A percentile compares a stretch with the other conserved stretches of the same genome.
These are phyloP conservation scores for Burhinus bistriatus DNA, from an alignment of 2,113 vertebrate species.

Conservation along the genomic window DNA sequence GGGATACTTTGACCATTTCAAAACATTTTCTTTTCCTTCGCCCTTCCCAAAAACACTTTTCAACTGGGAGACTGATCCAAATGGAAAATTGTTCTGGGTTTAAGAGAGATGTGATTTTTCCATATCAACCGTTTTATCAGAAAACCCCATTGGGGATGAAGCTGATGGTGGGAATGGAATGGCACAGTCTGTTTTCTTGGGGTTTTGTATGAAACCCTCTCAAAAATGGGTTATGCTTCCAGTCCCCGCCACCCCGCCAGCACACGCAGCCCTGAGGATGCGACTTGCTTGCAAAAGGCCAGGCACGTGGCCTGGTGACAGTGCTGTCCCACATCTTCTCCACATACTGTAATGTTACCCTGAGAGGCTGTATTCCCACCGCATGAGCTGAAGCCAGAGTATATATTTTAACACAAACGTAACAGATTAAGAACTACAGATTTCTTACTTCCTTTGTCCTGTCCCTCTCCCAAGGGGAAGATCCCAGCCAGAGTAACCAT, in stretches of 20 bases:
- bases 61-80: neutral
- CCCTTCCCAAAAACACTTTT: neutral
- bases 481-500: neutral
- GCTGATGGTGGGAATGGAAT: neutral
- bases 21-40: conserved; percentile 8
- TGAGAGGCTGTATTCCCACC: neutral
- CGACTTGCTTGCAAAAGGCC: neutral
- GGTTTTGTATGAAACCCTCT: neutral
- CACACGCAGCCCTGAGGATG: neutral
- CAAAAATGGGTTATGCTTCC: neutral
- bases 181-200: neutral
- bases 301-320: rapidly evolving
- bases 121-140: neutral
- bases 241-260: rapidly evolving
- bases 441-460: neutral
- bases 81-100: neutral
- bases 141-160: neutral
- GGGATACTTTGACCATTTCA: neutral
- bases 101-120: neutral
- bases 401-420: neutral
- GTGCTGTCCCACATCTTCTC: neutral
- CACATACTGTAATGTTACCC: neutral
- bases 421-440: neutral
- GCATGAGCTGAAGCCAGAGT: neutral
- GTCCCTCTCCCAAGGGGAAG: neutral